Evolutionary conservation across 2,888 invertebrate species (phyloP), one percentile per base, ranked within the genome.

Genomic region (Malthinus seriepunctatus): DNA sequence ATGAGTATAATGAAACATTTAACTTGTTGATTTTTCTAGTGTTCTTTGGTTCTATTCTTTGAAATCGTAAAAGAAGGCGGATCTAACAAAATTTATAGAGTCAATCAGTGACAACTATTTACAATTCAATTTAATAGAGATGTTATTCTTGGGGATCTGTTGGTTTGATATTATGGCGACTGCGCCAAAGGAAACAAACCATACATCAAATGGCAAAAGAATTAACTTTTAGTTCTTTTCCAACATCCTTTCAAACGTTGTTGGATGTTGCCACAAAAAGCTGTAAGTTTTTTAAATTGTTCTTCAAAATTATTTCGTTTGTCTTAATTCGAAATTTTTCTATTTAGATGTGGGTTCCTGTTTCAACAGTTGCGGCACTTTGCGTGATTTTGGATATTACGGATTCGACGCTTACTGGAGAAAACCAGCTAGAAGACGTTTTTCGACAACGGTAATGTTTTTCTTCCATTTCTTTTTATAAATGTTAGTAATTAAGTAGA

Each of bases 401-500:
- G 55, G 68, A 75, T 56, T 62, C 72, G 2, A 66, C 67, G 9
- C 15, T 56, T 32, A 63, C 67, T 32, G 60, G 75, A 37, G 78
- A 79, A 48, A 80, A 81, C 59, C 79, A 80, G n/a, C 69, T 82
- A 53, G 81, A 82, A 63, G 63, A 79, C 51, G 71, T 81, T 32
- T 82, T 82, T 59, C 75, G 74, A 37, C 77, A 80, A 65, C 78
- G 82, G 82, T 82, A 71, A 70, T 62, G 33, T 42, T 47, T 52
- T 12, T 23, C 2, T 23, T 3, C n/a, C n/a, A n/a, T n/a, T n/a
- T n/a, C n/a, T n/a, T n/a, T n/a, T n/a, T n/a, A n/a, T n/a, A n/a
- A n/a, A n/a, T n/a, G n/a, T n/a, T n/a, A n/a, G n/a, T n/a, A n/a
- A n/a, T n/a, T n/a, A n/a, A n/a, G n/a, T n/a, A n/a, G n/a, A n/a